Conservation (phyloP, 2,797 vertebrate genomes). For the Pyrocephalus nanus region DNA sequence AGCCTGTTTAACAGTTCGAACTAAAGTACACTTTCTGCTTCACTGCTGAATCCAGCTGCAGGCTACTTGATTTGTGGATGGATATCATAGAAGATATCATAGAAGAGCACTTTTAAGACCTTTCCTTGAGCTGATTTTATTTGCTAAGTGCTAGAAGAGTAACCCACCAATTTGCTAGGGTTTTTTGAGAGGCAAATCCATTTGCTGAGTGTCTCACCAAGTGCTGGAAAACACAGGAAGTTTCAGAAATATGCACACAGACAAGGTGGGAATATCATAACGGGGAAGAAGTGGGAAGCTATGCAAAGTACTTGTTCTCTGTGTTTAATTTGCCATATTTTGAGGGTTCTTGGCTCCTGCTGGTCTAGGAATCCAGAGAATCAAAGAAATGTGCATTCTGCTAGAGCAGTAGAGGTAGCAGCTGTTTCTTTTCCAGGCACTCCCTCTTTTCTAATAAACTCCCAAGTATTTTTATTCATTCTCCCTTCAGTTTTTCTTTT, state of each 20-base stretch:
- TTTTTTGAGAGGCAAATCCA: neutral
- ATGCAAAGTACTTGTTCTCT: neutral
- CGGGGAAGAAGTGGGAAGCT: neutral
- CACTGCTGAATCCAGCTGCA: neutral
- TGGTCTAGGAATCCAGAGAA: slow-evolving; percentile 32
- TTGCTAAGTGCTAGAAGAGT: neutral
- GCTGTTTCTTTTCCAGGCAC: slow-evolving; percentile 12
- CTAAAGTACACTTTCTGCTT: neutral
- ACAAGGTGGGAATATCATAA: neutral
- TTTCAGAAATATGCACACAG: neutral
- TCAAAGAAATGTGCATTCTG: neutral
- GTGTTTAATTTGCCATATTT: neutral
- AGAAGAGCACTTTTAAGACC: neutral
- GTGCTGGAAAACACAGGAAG: neutral
- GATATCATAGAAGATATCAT: neutral
- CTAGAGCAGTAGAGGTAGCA: neutral
- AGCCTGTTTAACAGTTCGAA: neutral
- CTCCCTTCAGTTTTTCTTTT: neutral
- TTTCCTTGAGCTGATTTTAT: neutral
- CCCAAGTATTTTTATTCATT: neutral
- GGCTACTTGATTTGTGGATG: neutral
- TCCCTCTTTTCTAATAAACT: neutral
- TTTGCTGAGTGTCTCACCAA: neutral
- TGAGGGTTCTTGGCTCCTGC: neutral
- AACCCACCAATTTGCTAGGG: neutral